phyloP scores from a whole-genome alignment of 2,113 vertebrate genomes.

The Sander lucioperca region DNA sequence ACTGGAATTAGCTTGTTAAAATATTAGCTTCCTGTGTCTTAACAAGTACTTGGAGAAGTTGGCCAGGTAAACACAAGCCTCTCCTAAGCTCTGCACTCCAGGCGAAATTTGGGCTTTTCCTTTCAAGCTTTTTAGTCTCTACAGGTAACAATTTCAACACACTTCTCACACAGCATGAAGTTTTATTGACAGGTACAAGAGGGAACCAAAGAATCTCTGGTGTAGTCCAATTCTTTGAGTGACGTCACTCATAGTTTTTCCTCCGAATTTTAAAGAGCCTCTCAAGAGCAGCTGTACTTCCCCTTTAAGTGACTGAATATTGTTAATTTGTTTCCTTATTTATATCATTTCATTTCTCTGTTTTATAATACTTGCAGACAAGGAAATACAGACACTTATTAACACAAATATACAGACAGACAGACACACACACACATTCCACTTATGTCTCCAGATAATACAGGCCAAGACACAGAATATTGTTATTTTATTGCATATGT shows the following conservation, averaged over 20 bases:
- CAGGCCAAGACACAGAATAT: slow-evolving; percentile 8
- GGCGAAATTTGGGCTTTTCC: not conserved
- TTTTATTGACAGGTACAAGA: not conserved
- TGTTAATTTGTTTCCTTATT: slow-evolving; percentile 39
- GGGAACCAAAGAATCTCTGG: not conserved
- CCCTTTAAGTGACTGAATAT: slow-evolving; percentile 9
- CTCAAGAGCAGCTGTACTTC: not conserved
- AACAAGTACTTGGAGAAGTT: not conserved
- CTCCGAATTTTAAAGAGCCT: not conserved
- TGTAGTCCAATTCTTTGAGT: not conserved
- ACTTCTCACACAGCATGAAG: not conserved
- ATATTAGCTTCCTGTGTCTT: too few relatives aligned
- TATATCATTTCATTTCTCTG: slow-evolving; percentile 24
- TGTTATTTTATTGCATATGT: slow-evolving; percentile 27
- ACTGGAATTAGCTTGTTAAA: too few relatives aligned
- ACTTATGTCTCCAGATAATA: slow-evolving; percentile 53
- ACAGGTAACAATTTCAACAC: not conserved
- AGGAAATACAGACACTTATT: slow-evolving; percentile 10
- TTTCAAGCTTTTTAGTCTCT: not conserved
- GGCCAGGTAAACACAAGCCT: not conserved
- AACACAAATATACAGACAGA: slow-evolving; percentile 36
- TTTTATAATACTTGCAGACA: slow-evolving; percentile 5
- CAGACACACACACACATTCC: slow-evolving; percentile 33
- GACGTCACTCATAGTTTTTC: slow-evolving; percentile 18
- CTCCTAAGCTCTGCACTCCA: not conserved